Conservation (phyloP, 2,113 vertebrate species). For the Tyrannus savana region DNA sequence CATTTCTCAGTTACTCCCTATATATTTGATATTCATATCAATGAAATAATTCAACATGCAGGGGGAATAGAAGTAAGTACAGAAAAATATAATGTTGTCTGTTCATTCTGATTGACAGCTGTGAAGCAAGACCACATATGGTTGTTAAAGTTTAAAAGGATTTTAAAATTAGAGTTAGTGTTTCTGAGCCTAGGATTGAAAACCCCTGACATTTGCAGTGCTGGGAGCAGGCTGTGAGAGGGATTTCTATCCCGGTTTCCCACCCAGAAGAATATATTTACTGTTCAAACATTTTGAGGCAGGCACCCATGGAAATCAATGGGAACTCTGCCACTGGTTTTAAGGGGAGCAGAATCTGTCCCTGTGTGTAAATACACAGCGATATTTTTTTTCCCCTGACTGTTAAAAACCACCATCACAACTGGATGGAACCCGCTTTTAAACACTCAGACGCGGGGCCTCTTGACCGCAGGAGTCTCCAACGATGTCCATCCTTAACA, state of each 20-base stretch:
- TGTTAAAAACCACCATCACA: slow-evolving; percentile 55
- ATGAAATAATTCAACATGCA: background rate
- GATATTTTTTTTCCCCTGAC: slow-evolving; percentile 39
- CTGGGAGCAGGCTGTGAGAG: slow-evolving; percentile 46
- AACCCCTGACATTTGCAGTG: slow-evolving; percentile 42
- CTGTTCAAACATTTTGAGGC: slow-evolving; percentile 59
- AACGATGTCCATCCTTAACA: slow-evolving; percentile 44
- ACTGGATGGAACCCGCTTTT: slow-evolving; percentile 44
- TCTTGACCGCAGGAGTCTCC: slow-evolving; percentile 35
- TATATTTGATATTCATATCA: background rate
- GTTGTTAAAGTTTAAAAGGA: slow-evolving; percentile 37
- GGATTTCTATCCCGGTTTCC: slow-evolving; percentile 56
- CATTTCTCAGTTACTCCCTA: background rate
- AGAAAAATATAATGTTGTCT: background rate
- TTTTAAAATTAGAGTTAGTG: slow-evolving; percentile 32
- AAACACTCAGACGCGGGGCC: slow-evolving; percentile 28
- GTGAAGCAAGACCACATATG: slow-evolving; percentile 13
- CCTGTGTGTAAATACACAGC: slow-evolving; percentile 28
- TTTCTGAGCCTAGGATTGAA: background rate
- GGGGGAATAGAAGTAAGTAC: background rate
- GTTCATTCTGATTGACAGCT: slow-evolving; percentile 30
- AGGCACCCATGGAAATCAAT: slow-evolving; percentile 51
- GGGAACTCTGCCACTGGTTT: slow-evolving; percentile 54
- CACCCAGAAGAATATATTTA: slow-evolving; percentile 65
- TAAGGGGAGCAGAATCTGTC: slow-evolving; percentile 57